Conservation (phyloP, 2,113 vertebrate species). For the Daubentonia madagascariensis region DNA sequence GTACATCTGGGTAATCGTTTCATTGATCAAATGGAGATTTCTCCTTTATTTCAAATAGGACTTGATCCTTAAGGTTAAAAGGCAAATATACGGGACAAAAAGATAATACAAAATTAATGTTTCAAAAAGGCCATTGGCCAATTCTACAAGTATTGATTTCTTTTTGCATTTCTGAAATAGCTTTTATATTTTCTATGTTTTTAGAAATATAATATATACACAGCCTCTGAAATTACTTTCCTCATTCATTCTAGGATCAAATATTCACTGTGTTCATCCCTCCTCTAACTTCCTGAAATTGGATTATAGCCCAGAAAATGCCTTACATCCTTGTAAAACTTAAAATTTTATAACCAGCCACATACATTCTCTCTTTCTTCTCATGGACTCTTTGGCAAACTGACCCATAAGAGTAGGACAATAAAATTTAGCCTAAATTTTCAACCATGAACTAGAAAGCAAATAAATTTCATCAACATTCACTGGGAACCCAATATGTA, state of each 20-base stretch:
- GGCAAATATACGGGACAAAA: background rate
- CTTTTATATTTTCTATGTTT: slow-evolving; percentile 10
- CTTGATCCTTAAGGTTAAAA: background rate
- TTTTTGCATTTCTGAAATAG: slow-evolving; percentile 22
- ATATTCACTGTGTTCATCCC: background rate
- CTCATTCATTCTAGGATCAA: background rate
- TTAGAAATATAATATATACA: background rate
- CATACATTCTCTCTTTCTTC: background rate
- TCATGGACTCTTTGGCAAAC: background rate
- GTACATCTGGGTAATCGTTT: background rate
- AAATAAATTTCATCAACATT: background rate
- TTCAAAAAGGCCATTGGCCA: background rate
- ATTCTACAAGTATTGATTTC: background rate
- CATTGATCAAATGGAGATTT: background rate
- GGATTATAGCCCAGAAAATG: background rate
- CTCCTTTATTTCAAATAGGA: background rate
- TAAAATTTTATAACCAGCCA: background rate
- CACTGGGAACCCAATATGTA: background rate
- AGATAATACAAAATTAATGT: background rate
- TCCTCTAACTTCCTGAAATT: background rate
- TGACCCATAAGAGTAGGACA: background rate
- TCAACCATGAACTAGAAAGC: background rate
- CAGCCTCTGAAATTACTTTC: background rate
- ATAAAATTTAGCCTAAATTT: background rate
- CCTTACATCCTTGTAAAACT: background rate